These are phyloP conservation scores for Rotaria sp. DNA, from an alignment of 2,888 invertebrate genomes.

Conservation along the genomic window DNA sequence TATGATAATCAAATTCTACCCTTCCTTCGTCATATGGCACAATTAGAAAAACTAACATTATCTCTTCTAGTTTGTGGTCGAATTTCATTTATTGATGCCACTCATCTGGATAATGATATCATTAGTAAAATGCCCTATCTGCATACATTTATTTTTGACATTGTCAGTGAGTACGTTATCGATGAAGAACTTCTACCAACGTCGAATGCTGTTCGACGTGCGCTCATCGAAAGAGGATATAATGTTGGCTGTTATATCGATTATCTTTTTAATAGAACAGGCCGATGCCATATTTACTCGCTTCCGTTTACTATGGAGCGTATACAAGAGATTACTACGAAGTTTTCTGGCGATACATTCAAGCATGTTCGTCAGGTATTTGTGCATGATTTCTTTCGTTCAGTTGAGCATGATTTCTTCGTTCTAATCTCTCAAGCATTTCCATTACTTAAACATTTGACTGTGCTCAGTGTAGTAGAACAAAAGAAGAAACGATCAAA, in stretches of 20 bases:
- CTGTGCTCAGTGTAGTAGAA: background rate
- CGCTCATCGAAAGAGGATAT: background rate
- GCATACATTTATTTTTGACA: background rate
- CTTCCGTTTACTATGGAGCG: background rate
- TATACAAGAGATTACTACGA: background rate
- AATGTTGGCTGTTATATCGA: background rate
- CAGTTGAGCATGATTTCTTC: background rate
- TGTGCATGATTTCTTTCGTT: background rate
- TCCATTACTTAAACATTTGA: background rate
- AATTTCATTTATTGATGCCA: background rate
- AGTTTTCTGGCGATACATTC: background rate
- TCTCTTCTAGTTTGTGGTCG: background rate
- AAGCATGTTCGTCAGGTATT: background rate
- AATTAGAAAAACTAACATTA: background rate
- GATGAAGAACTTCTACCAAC: background rate
- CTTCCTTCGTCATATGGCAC: background rate
- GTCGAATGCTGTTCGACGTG: background rate
- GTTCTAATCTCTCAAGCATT: background rate
- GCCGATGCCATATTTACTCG: background rate
- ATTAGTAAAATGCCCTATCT: background rate
- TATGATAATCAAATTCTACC: background rate
- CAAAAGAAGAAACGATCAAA: background rate
- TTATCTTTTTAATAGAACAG: background rate
- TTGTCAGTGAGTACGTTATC: background rate
- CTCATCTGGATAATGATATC: background rate